Conservation (phyloP, 2,113 vertebrate species). For the Aythya baeri region DNA sequence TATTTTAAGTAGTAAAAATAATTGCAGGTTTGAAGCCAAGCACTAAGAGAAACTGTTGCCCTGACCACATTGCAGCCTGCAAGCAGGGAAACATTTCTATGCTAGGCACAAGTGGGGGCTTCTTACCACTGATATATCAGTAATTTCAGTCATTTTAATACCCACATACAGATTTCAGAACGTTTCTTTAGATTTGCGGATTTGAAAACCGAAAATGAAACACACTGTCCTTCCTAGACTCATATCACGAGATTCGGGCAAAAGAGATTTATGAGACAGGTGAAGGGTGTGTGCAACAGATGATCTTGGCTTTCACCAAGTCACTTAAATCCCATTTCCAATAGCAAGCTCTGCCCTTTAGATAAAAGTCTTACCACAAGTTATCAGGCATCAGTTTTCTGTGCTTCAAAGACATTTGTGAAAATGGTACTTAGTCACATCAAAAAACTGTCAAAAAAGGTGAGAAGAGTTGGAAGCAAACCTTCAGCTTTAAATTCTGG, state of each 20-base stretch:
- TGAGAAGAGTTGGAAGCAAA: background rate
- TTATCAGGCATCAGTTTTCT: background rate
- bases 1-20: background rate
- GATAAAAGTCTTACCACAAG: background rate
- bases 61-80: background rate
- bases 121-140: background rate
- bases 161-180: background rate
- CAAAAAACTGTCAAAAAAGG: background rate
- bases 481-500: background rate
- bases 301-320: background rate
- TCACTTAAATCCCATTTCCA: background rate
- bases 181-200: background rate
- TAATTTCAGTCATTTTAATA: background rate
- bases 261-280: background rate
- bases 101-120: background rate
- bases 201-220: slow-evolving; percentile 12
- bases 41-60: background rate
- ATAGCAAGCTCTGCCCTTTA: background rate
- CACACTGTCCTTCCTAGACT: background rate
- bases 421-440: background rate
- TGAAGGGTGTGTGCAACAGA: background rate
- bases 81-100: background rate
- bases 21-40: background rate
- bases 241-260: fast-evolving
- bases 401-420: background rate